Conservation (phyloP, 2,113 vertebrate genomes). For the Coregonus clupeaformis region DNA sequence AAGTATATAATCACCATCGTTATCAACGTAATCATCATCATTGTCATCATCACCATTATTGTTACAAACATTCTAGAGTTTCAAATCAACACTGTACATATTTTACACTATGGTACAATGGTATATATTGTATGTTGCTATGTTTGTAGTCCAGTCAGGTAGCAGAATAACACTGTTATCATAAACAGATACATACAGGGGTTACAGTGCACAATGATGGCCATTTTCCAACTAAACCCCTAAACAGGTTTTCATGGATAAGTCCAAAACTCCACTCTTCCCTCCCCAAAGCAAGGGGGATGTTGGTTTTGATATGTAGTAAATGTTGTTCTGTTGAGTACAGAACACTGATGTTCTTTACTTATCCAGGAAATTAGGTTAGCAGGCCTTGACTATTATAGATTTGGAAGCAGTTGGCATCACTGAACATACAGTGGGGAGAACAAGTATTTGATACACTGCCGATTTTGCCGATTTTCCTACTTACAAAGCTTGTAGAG, state of each 20-base stretch:
- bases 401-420: too few species aligned
- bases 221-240: neutral
- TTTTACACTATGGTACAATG: slow-evolving; percentile 81
- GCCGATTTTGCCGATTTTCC: too few species aligned
- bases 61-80: slow-evolving; percentile 76
- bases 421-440: too few species aligned
- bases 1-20: slow-evolving; percentile 8
- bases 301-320: too few species aligned
- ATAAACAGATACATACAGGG: neutral
- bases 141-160: slow-evolving; percentile 41
- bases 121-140: slow-evolving; percentile 58
- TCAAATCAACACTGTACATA: slow-evolving; percentile 77
- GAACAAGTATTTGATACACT: too few species aligned
- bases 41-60: slow-evolving; percentile 47
- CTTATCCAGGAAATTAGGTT: neutral
- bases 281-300: too few species aligned
- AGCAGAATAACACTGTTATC: neutral
- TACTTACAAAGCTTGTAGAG: too few species aligned
- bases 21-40: slow-evolving; percentile 3
- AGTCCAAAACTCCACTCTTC: neutral
- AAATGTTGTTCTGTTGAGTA: too few species aligned
- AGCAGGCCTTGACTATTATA: neutral
- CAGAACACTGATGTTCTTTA: neutral
- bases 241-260: neutral
- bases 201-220: slow-evolving; percentile 44